Evolutionary conservation across 1,140 invertebrate genomes (phyloP), one percentile per base, ranked within the genome.

Genomic region (Radopholus similis): DNA sequence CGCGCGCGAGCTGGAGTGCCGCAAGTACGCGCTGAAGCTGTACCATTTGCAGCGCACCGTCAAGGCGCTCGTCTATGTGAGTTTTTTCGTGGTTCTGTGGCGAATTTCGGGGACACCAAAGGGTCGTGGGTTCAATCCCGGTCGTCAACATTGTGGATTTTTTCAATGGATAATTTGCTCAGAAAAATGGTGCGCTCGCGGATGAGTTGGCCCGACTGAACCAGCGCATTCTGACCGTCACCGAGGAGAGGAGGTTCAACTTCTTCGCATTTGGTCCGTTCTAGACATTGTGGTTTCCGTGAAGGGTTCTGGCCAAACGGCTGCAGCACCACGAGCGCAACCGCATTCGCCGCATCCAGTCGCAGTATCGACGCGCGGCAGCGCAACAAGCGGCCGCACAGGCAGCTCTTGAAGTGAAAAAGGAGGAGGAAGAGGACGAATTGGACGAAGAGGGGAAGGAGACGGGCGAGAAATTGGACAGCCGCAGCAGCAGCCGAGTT

Each of bases 301-400:
- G 2, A 2, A 73, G 71, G n/a, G 28, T 75, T 3, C 32, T 73
- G 26, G 70, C 66, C 42, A 73, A 73, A 40, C 65, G 72, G 21
- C 47, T 73, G 8, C 72, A 74, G 32, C 71, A 73, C 32, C 72
- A 74, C 35, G 71, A 73, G 64, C 73, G 71, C 4, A 72, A 72
- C 37, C 71, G 71, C 26, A 72, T 72, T 49, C 73, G 71, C 4
- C 51, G 71, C 9, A 37, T 72, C 13, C 71, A 72, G 54, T 74
- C 71, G 0, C 71, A 72, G 30, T 66, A 68, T 30, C 32, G 57
- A 2, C 74, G 74, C 34, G 71, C 71, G n/a, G 70, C 60, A 37
- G 72, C 73, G 15, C 44, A 49, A 21, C 40, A 26, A 5, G n/a
- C 47, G 6, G 53, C 28, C 21, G 56, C 23, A 11, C 68, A 49